Percentiles rank a stretch among this genome's conserved stretches.
These are phyloP conservation scores for Perognathus longimembris DNA, from an alignment of 2,113 vertebrate species.

Conservation along the genomic window DNA sequence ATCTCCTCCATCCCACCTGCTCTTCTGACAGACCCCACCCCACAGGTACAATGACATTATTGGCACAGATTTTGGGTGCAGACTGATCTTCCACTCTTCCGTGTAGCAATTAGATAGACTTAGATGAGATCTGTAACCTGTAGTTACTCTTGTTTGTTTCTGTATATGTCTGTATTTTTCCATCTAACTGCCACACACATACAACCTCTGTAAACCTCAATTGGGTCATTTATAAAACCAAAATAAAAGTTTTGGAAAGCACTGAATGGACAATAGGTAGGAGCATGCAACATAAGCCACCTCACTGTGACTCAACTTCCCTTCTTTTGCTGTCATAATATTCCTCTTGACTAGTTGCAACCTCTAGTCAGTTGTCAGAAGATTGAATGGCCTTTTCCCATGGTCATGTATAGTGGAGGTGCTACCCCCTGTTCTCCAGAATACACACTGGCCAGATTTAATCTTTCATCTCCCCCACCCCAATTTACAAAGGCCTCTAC, in stretches of 20 bases:
- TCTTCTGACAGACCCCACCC: rapidly evolving
- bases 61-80: not conserved
- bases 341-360: not conserved
- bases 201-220: not conserved
- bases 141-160: no score
- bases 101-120: rapidly evolving
- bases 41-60: no score
- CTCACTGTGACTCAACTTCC: rapidly evolving
- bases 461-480: no score
- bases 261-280: not conserved
- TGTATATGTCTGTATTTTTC: no score
- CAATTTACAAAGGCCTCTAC: rapidly evolving
- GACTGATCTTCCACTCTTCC: not conserved
- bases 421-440: not conserved
- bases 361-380: not conserved
- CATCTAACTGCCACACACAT: no score
- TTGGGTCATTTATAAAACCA: not conserved
- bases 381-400: not conserved
- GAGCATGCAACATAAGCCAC: no score
- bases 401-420: no score
- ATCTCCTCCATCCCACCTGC: no score
- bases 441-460: not conserved
- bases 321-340: not conserved
- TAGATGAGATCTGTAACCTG: not conserved
- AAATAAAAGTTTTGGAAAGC: not conserved